Base-by-base conservation (phyloP, 92 coral and sea anemone genomes). In the Micromussa lordhowensis region DNA sequence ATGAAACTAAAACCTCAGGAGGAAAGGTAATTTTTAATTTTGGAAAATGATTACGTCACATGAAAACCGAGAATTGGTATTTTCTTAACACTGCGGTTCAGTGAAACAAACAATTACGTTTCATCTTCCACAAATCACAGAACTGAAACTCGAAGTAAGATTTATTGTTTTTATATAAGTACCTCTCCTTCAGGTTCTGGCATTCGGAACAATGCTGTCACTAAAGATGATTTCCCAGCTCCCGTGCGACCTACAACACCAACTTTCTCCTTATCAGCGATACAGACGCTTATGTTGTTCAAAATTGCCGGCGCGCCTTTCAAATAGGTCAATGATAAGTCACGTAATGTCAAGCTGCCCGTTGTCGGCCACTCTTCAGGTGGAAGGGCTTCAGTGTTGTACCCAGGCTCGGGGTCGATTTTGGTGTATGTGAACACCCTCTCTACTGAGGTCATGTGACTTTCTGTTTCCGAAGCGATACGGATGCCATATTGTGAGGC, bases 151-250 rank as follows among this genome's bases (percentile, higher is more conserved):
- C 19, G 22, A 15, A 55, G 61, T 16, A 61, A 61, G 7, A 59
- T 54, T 54, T 0, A 3, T 21, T 24, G 1, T 64, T 8, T 22
- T n/a, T 49, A 40, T 18, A 70, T 69, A 5, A 69, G 13, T 40
- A 85, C 88, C 44, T 58, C 44, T 44, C 88, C 88, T 76, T 85
- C 82, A 44, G 88, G 88, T 21, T 85, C 88, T 29, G 88, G 88
- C 82, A 77, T 85, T 38, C 82, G 48, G 17, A 85, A 85, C 88
- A 85, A 85, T 28, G 88, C 88, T 31, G 88, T 76, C 74, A 63
- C 83, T 30, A 85, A 49, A 38, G 88, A 85, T 17, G 88, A 85
- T 77, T 85, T 85, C 16, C 88, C 88, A 59, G 88, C 83, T 77
- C 88, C 88, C 5, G 88, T 85, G 75, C 88, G 88, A 63, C 88